Evolutionary conservation across 1,140 invertebrate species (phyloP).

Genomic region (Thalassaphorura encarpata): DNA sequence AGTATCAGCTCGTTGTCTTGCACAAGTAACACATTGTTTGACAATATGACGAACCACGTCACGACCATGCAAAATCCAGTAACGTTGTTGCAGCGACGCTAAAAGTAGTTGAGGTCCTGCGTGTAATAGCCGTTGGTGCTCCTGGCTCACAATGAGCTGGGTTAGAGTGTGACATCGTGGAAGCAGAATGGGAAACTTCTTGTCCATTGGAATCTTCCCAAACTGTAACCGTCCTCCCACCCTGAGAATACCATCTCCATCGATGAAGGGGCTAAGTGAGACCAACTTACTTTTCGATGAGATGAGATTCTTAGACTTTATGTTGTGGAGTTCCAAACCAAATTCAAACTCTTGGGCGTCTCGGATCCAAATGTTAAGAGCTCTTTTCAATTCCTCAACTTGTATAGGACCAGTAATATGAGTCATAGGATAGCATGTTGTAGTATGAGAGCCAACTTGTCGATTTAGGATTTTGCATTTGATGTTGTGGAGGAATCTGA

Average conservation of each 20-base stretch:
- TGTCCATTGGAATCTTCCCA: constrained; percentile 25
- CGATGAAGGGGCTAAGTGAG: constrained; percentile 38
- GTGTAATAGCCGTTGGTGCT: constrained; percentile 36
- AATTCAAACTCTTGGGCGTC: background rate
- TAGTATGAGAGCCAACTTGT: no score
- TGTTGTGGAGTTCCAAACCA: background rate
- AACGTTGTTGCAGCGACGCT: constrained; percentile 15
- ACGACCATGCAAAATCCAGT: constrained; percentile 29
- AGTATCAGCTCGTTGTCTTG: constrained; percentile 15
- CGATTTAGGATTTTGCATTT: no score
- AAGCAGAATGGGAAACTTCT: constrained; percentile 35
- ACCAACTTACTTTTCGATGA: constrained; percentile 23
- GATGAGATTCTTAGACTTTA: background rate
- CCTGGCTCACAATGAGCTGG: constrained; percentile 34
- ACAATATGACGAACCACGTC: constrained; percentile 9
- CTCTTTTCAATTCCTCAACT: background rate
- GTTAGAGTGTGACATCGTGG: constrained; percentile 32
- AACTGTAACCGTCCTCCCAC: constrained; percentile 38
- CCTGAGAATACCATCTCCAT: constrained; percentile 35
- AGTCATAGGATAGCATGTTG: no score
- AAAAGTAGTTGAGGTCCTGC: constrained; percentile 35
- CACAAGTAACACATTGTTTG: constrained; percentile 27
- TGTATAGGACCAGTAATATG: background rate
- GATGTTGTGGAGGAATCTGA: background rate
- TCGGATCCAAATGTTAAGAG: background rate